Evolutionary conservation across 2,888 invertebrate genomes (phyloP).

Genomic region (Gymnoscelis rufifasciata): DNA sequence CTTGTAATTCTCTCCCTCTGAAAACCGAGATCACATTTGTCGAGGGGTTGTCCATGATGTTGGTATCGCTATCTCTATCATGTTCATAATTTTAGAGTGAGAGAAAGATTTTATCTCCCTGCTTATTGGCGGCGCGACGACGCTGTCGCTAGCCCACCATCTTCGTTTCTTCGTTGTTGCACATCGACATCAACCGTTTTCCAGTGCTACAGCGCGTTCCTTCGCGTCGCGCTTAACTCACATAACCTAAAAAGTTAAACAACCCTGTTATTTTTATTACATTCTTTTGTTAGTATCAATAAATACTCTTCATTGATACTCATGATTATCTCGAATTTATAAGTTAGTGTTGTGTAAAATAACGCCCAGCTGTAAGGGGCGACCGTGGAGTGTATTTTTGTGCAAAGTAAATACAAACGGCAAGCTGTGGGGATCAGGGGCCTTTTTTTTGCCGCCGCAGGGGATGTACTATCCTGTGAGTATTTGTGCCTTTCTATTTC

Average conservation of each 20-base stretch:
- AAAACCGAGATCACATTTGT: conserved; percentile 28
- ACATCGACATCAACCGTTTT: conserved; percentile 76
- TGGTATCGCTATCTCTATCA: conserved; percentile 47
- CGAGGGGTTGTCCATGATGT: conserved; percentile 22
- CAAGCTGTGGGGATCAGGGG: conserved; percentile 98
- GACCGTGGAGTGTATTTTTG: conserved; percentile 78
- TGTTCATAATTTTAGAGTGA: conserved; percentile 37
- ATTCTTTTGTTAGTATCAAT: conserved; percentile 51
- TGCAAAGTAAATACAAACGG: conserved; percentile 84
- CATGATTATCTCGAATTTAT: conserved; percentile 73
- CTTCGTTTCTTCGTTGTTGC: conserved; percentile 51
- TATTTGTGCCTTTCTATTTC: conserved; percentile 47
- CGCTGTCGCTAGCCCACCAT: conserved; percentile 55
- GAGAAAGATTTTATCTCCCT: conserved; percentile 34
- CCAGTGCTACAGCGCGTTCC: conserved; percentile 74
- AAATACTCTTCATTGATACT: conserved; percentile 45
- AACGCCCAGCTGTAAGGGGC: conserved; percentile 62
- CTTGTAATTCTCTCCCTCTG: conserved; percentile 27
- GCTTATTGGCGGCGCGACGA: conserved; percentile 42
- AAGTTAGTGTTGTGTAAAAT: conserved; percentile 72
- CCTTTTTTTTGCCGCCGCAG: conserved; percentile 97
- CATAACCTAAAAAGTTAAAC: conserved; percentile 73
- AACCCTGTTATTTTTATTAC: conserved; percentile 58
- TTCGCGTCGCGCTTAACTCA: conserved; percentile 73
- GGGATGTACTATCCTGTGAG: conserved; percentile 98